These are phyloP conservation scores for Scaptomyza caliginosa DNA, from an alignment of 2,888 invertebrate species.

Conservation along the genomic window DNA sequence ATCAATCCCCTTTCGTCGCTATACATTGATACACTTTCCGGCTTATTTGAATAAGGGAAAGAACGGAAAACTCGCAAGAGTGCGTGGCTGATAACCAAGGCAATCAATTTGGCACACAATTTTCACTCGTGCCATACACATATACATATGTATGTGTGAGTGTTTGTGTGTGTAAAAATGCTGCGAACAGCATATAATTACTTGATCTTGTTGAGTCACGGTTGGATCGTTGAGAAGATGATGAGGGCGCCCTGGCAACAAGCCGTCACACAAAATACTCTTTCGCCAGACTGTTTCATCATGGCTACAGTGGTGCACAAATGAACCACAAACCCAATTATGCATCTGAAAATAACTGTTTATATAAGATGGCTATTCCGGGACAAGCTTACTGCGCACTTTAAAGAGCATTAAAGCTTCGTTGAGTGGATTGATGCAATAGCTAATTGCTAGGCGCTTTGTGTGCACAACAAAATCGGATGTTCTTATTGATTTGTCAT, in stretches of 20 bases:
- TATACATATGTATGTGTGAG: not conserved
- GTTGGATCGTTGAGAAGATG: slow-evolving; percentile 20
- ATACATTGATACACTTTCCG: slow-evolving; percentile 34
- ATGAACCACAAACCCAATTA: too few relatives aligned
- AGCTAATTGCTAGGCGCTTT: slow-evolving; percentile 19
- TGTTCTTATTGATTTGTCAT: slow-evolving; percentile 52
- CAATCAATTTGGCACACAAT: slow-evolving; percentile 11
- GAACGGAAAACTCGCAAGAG: slow-evolving; percentile 18
- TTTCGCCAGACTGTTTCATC: not conserved
- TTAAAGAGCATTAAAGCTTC: slow-evolving; percentile 19
- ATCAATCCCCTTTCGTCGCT: slow-evolving; percentile 6
- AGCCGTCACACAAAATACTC: slow-evolving; percentile 17
- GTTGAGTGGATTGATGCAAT: not conserved
- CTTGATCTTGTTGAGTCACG: slow-evolving; percentile 53
- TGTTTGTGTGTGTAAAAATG: not conserved
- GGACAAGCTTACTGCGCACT: not conserved
- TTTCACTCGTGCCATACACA: not conserved
- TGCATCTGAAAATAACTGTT: not conserved
- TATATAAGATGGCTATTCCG: not conserved
- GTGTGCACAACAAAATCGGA: slow-evolving; percentile 16
- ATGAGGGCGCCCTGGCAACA: slow-evolving; percentile 22
- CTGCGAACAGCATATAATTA: slow-evolving; percentile 25
- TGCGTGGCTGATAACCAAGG: not conserved
- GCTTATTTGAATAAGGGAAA: slow-evolving; percentile 31
- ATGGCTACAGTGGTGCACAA: not conserved